phyloP scores from a whole-genome alignment of 2,888 invertebrate genomes.

The Coenonympha arcania region DNA sequence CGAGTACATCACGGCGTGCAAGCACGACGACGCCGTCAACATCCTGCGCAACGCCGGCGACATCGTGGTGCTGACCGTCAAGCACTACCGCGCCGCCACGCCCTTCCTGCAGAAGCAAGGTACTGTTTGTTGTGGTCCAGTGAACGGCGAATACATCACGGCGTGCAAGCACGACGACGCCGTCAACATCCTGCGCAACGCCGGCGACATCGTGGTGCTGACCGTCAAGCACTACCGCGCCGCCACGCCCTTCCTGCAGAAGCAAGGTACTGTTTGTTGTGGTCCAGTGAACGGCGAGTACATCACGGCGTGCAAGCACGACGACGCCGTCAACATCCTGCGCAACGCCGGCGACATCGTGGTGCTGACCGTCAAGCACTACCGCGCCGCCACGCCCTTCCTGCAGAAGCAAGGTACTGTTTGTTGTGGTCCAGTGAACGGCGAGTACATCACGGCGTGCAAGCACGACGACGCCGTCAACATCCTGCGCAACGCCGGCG shows the following conservation, averaged over 20 bases:
- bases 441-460: too few species aligned
- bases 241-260: constrained; percentile 94
- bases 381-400: constrained; percentile 96
- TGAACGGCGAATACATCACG: constrained; percentile 91
- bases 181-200: constrained; percentile 91
- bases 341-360: constrained; percentile 94
- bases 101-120: too few species aligned
- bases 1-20: too few species aligned
- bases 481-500: too few species aligned
- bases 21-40: too few species aligned
- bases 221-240: constrained; percentile 96
- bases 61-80: too few species aligned
- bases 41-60: too few species aligned
- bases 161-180: constrained; percentile 96
- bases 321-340: constrained; percentile 94
- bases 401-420: too few species aligned
- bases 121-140: constrained; percentile 66
- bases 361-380: constrained; percentile 94
- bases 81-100: too few species aligned
- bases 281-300: constrained; percentile 86
- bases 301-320: constrained; percentile 92
- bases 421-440: too few species aligned
- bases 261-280: constrained; percentile 73
- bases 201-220: constrained; percentile 94
- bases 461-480: too few species aligned